Evolutionary conservation across 2,888 invertebrate genomes (phyloP).

Genomic region (Leptinotarsa peninsularis): DNA sequence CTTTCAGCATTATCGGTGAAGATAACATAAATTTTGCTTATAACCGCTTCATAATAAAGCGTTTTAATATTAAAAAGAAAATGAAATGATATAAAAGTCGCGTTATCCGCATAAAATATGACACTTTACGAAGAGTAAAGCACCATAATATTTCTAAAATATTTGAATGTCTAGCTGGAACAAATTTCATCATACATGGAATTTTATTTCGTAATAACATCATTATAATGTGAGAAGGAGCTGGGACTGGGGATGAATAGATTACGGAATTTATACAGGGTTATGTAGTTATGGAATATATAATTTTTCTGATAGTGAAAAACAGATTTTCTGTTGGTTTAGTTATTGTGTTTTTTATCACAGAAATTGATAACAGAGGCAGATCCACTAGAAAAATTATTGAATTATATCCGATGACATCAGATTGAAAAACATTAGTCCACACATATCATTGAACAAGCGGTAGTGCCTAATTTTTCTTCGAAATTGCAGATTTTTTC

Average conservation of each 20-base stretch:
- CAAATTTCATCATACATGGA: slow-evolving; percentile 43
- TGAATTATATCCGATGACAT: too few relatives aligned
- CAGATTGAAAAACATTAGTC: too few relatives aligned
- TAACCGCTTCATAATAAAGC: slow-evolving; percentile 25
- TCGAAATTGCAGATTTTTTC: too few relatives aligned
- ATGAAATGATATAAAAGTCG: slow-evolving; percentile 62
- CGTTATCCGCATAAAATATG: slow-evolving; percentile 61
- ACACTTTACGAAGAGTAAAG: slow-evolving; percentile 60
- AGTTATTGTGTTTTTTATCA: too few relatives aligned
- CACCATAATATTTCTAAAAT: slow-evolving; percentile 52
- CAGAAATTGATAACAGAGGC: too few relatives aligned
- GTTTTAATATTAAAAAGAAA: slow-evolving; percentile 56
- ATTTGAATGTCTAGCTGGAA: slow-evolving; percentile 44
- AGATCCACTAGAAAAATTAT: too few relatives aligned
- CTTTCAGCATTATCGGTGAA: slow-evolving; percentile 1
- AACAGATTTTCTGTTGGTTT: too few relatives aligned
- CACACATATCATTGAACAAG: too few relatives aligned
- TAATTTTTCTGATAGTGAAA: too few relatives aligned
- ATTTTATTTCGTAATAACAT: slow-evolving; percentile 41
- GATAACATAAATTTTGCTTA: neutral
- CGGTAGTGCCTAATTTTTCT: too few relatives aligned
- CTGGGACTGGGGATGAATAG: neutral
- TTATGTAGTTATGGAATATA: neutral
- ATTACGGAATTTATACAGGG: neutral
- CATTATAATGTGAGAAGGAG: slow-evolving; percentile 30